These are phyloP conservation scores for Muraenolepis orangiensis DNA, from an alignment of 2,797 vertebrate genomes.

Conservation along the genomic window DNA sequence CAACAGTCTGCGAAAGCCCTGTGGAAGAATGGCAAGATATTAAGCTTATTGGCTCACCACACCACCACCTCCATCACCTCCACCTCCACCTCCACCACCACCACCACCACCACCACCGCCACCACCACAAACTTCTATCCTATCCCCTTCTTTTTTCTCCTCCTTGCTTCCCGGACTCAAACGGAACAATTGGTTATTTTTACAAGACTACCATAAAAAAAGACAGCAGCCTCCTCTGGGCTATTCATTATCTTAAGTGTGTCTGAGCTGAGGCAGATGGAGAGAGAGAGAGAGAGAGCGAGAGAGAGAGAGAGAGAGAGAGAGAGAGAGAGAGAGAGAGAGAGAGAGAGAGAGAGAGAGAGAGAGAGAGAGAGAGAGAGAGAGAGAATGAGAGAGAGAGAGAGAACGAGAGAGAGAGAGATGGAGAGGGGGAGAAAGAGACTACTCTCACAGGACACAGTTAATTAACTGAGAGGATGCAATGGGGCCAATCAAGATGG, in stretches of 20 bases:
- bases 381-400: conserved; percentile 39
- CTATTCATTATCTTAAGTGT: conserved; percentile 73
- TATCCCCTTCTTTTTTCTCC: background rate
- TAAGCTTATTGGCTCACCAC: background rate
- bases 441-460: conserved; percentile 38
- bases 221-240: conserved; percentile 51
- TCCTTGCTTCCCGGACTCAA: conserved; percentile 45
- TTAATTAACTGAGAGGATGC: conserved; percentile 48
- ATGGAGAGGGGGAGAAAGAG: conserved; percentile 38
- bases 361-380: conserved; percentile 38
- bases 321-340: conserved; percentile 39
- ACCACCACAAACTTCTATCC: background rate
- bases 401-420: conserved; percentile 38
- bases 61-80: too few species aligned
- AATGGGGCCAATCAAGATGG: conserved; percentile 38
- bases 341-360: conserved; percentile 38
- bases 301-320: conserved; percentile 39
- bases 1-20: background rate
- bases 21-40: background rate
- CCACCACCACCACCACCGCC: too few species aligned
- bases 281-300: conserved; percentile 35
- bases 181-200: conserved; percentile 60
- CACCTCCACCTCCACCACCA: too few species aligned
- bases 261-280: conserved; percentile 63
- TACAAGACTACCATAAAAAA: conserved; percentile 57